phyloP scores from a whole-genome alignment of 1,140 invertebrate species.

The Eumaeus atala region DNA sequence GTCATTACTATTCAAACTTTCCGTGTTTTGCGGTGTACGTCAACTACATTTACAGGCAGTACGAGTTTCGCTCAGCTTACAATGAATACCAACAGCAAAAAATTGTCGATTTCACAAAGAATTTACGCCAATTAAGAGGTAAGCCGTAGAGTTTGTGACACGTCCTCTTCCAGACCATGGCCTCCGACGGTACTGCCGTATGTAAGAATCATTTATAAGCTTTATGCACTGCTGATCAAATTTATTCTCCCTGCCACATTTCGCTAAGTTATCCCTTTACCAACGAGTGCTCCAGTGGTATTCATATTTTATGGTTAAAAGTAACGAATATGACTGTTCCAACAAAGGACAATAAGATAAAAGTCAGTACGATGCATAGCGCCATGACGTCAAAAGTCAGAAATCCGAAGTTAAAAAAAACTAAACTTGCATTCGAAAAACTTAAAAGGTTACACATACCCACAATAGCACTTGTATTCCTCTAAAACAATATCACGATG shows the following conservation, averaged over 20 bases:
- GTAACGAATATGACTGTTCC: constrained; percentile 8
- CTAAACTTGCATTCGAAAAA: constrained; percentile 1
- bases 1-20: too few relatives aligned
- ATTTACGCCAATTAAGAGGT: too few relatives aligned
- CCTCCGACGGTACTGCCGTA: constrained; percentile 4
- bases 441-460: too few relatives aligned
- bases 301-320: constrained; percentile 14
- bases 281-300: constrained; percentile 5
- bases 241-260: constrained; percentile 7
- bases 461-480: too few relatives aligned
- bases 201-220: constrained; percentile 5
- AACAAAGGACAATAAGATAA: constrained; percentile 4
- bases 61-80: too few relatives aligned
- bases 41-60: too few relatives aligned
- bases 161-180: neutral
- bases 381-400: neutral
- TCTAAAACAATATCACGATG: too few relatives aligned
- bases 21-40: too few relatives aligned
- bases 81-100: too few relatives aligned
- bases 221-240: constrained; percentile 3
- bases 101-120: too few relatives aligned
- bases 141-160: too few relatives aligned
- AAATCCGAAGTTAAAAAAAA: too few relatives aligned
- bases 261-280: constrained; percentile 10
- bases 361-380: neutral